Conservation (phyloP, 2,113 vertebrate genomes). For the Cricetomys ansorgei region DNA sequence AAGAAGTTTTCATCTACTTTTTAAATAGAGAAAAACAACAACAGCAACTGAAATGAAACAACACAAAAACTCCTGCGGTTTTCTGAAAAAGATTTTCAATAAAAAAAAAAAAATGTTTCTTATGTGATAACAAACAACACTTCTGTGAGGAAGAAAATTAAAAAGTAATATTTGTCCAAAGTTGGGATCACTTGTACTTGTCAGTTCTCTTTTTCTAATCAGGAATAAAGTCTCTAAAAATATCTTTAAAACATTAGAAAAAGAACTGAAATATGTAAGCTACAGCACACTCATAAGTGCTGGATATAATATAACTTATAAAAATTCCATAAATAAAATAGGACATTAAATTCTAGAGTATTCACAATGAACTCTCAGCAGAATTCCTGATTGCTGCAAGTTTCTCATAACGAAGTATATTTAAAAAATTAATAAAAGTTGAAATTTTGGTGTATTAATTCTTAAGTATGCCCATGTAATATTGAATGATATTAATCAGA, state of each 20-base stretch:
- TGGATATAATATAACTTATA: not conserved
- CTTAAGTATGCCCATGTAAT: not conserved
- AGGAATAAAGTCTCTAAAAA: not conserved
- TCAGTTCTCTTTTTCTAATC: not conserved
- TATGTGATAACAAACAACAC: not conserved
- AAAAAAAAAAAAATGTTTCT: slow-evolving; percentile 44
- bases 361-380: not conserved
- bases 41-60: not conserved
- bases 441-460: not conserved
- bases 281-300: not conserved
- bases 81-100: not conserved
- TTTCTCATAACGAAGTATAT: not conserved
- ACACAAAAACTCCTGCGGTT: not conserved
- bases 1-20: slow-evolving; percentile 49
- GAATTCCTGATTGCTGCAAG: not conserved
- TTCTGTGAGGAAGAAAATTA: not conserved
- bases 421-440: not conserved
- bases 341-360: not conserved
- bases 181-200: not conserved
- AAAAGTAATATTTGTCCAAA: not conserved
- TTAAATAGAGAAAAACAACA: not conserved
- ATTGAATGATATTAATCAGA: not conserved
- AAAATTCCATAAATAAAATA: not conserved
- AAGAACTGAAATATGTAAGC: not conserved
- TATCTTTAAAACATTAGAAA: not conserved